Evolutionary conservation across 2,888 invertebrate species (phyloP).

Genomic region (Craniophora ligustri): DNA sequence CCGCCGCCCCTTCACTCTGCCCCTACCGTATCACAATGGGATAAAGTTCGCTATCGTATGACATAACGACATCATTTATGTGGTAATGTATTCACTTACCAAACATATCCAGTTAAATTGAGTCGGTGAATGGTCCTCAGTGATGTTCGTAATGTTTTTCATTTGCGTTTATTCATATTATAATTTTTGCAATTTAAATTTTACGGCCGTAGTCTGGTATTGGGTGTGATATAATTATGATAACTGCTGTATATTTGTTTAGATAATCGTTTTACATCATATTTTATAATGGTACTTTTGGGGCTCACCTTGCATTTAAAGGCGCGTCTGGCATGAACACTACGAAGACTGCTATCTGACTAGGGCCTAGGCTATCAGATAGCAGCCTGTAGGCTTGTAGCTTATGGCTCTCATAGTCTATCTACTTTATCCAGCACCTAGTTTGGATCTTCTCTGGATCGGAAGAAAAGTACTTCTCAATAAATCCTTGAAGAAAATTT

Average conservation of each 20-base stretch:
- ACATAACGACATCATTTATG: background rate
- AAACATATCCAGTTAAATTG: slow-evolving; percentile 44
- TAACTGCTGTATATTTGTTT: slow-evolving; percentile 4
- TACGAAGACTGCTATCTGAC: too few species aligned
- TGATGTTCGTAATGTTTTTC: slow-evolving; percentile 36
- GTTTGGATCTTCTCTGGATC: too few species aligned
- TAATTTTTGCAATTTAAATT: slow-evolving; percentile 49
- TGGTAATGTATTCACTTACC: slow-evolving; percentile 46
- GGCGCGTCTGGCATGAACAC: too few species aligned
- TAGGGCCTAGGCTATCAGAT: too few species aligned
- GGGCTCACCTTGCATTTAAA: too few species aligned
- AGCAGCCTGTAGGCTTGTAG: too few species aligned
- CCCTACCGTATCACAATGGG: slow-evolving; percentile 1
- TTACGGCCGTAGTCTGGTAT: slow-evolving; percentile 4
- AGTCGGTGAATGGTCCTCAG: slow-evolving; percentile 37
- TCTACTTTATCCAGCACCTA: too few species aligned
- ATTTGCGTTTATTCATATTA: slow-evolving; percentile 39
- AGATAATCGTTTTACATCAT: slow-evolving; percentile 18
- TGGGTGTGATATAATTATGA: slow-evolving; percentile 21
- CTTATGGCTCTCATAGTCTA: too few species aligned
- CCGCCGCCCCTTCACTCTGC: background rate
- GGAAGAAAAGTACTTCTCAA: too few species aligned
- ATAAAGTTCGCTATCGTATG: slow-evolving; percentile 15
- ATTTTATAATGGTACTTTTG: too few species aligned
- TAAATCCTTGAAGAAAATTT: too few species aligned